Evolutionary conservation across 2,888 invertebrate species (phyloP).

Genomic region (Lasius platythorax): DNA sequence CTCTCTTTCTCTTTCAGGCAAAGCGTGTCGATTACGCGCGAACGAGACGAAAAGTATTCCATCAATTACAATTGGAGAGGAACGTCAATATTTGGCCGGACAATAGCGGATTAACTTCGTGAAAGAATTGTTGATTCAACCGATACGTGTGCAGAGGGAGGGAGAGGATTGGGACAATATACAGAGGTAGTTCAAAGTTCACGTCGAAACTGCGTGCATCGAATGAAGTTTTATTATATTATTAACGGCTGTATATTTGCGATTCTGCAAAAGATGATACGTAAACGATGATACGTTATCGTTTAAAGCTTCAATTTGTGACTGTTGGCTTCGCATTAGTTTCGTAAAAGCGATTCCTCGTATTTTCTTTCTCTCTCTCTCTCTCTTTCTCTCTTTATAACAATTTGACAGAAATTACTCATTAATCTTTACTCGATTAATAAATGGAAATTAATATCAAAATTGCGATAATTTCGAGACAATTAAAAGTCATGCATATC

Average conservation of each 20-base stretch:
- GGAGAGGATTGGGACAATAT: neutral
- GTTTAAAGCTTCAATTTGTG: neutral
- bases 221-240: conserved; percentile 26
- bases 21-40: conserved; percentile 55
- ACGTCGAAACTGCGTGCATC: conserved; percentile 3
- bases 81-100: conserved; percentile 68
- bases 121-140: conserved; percentile 66
- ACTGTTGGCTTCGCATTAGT: neutral
- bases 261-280: conserved; percentile 48
- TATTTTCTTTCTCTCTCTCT: no score
- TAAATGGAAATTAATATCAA: neutral
- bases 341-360: neutral
- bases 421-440: neutral
- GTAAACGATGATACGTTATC: conserved; percentile 1
- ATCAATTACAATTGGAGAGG: conserved; percentile 71
- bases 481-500: neutral
- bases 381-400: no score
- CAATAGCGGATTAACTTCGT: conserved; percentile 65
- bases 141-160: neutral
- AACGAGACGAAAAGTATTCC: conserved; percentile 63
- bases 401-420: neutral
- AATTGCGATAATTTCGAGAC: neutral
- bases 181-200: conserved; percentile 25
- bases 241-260: conserved; percentile 20
- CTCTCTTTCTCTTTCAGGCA: conserved; percentile 28